Percentiles rank a stretch among this genome's conserved stretches.
Evolutionary conservation across 2,113 vertebrate species (phyloP).

Genomic region (Heliornis fulica): DNA sequence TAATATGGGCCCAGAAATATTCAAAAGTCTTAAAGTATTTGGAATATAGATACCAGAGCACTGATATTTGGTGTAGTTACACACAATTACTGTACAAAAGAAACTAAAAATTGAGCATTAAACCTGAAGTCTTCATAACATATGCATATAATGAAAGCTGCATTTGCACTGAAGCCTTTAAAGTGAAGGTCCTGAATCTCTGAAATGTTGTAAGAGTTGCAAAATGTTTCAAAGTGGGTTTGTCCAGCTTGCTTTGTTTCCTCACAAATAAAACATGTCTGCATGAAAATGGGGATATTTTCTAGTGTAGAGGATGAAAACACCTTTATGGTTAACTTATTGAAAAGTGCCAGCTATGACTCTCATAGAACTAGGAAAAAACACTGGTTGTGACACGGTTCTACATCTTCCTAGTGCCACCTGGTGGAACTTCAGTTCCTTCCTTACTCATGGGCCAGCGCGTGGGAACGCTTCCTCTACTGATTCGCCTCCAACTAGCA

Average conservation of each 20-base stretch:
- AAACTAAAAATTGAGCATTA: neutral
- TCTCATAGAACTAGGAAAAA: neutral
- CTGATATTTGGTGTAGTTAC: neutral
- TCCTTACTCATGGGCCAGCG: too few species aligned
- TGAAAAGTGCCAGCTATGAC: neutral
- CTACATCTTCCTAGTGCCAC: constrained; percentile 62
- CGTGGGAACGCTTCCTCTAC: neutral
- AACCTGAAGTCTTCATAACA: neutral
- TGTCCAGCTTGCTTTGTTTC: neutral
- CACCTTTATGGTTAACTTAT: neutral
- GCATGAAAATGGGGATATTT: neutral
- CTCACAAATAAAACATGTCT: neutral
- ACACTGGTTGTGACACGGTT: neutral
- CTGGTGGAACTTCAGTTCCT: constrained; percentile 58
- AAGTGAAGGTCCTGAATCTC: neutral
- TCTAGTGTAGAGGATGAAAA: neutral
- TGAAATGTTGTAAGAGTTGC: neutral
- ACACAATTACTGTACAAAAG: neutral
- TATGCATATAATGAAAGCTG: neutral
- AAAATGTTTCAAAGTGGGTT: neutral
- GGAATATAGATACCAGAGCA: neutral
- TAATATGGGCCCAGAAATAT: neutral
- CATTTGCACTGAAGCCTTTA: neutral
- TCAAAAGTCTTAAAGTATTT: neutral
- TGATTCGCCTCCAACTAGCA: accelerated